A percentile compares a stretch with the other conserved stretches of the same genome.
These are phyloP conservation scores for Lathronympha strigana DNA, from an alignment of 2,888 invertebrate genomes.

Conservation along the genomic window DNA sequence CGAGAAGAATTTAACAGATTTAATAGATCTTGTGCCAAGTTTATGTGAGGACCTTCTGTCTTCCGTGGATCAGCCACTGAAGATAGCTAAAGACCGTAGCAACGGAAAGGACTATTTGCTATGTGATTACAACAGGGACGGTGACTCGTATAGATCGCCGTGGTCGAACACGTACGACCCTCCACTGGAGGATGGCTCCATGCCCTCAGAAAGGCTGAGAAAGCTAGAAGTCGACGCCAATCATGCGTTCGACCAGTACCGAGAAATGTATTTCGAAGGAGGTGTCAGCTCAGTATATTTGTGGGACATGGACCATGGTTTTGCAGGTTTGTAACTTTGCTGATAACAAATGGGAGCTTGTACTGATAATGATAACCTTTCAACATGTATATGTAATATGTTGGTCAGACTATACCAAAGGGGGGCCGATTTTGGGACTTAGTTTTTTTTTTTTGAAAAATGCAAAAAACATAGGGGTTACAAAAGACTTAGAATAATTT, in stretches of 20 bases:
- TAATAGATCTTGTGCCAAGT: slow-evolving; percentile 98
- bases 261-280: slow-evolving; percentile 99
- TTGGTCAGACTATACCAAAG: neutral
- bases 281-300: slow-evolving; percentile 99
- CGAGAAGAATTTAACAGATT: slow-evolving; percentile 98
- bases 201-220: slow-evolving; percentile 98
- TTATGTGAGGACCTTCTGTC: slow-evolving; percentile 98
- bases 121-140: slow-evolving; percentile 99
- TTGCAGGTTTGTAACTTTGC: slow-evolving; percentile 87
- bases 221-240: slow-evolving; percentile 99
- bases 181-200: slow-evolving; percentile 98
- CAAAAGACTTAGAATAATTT: too few species aligned
- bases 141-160: slow-evolving; percentile 98
- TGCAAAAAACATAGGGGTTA: too few species aligned
- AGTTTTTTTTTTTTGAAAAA: too few species aligned
- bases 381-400: neutral
- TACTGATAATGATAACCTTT: neutral
- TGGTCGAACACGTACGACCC: slow-evolving; percentile 99
- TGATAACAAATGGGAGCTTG: slow-evolving; percentile 5
- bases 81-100: slow-evolving; percentile 97
- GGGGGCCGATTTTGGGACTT: neutral
- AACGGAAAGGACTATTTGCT: slow-evolving; percentile 98
- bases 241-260: slow-evolving; percentile 98
- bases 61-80: slow-evolving; percentile 98
- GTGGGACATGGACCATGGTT: slow-evolving; percentile 99